Evolutionary conservation across 2,888 invertebrate genomes (phyloP), one percentile per base, ranked within the genome.

Genomic region (Alviniconcha strummeri): DNA sequence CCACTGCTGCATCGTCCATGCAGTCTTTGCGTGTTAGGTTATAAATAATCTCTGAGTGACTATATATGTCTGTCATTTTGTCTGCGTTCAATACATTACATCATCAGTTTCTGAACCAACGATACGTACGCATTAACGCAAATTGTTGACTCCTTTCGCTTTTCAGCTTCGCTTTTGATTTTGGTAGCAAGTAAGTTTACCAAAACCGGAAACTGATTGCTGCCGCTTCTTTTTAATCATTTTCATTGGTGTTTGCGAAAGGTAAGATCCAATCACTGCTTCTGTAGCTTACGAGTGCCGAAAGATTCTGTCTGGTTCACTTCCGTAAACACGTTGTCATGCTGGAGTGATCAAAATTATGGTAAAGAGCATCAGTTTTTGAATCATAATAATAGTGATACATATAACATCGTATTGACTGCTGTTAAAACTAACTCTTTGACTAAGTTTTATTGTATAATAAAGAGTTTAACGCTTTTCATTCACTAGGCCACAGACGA

Each of bases 321-420:
- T 81, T 81, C 81, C 81, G 81, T 81, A 75, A 81, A 81, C 75
- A 81, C 81, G 81, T 81, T 74, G 81, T 81, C 75, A 81, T 75
- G 81, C 72, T 72, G 57, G 71, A 60, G 13, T 80, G 80, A 80
- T 19, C 9, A 8, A 80, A 69, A 64, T 36, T 36, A 80, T 80
- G 80, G 80, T 80, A 55, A 67, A 54, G 36, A 5, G 8, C 9
- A 8, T 74, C 60, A 60, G 13, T 60, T 60, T 60, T 60, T 60
- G 60, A 11, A 60, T 60, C 60, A 13, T 60, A 13, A 11, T 60
- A 13, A 60, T 60, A 11, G 9, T 60, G 13, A 36, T 36, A 36
- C 36, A 36, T 36, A 36, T 36, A 36, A 36, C 36, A 36, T 0
- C 36, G 36, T 36, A 36, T 36, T 36, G 36, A 36, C 36, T 36